Evolutionary conservation across 2,797 vertebrate species (phyloP).

Genomic region (Gymnopithys bicolor): DNA sequence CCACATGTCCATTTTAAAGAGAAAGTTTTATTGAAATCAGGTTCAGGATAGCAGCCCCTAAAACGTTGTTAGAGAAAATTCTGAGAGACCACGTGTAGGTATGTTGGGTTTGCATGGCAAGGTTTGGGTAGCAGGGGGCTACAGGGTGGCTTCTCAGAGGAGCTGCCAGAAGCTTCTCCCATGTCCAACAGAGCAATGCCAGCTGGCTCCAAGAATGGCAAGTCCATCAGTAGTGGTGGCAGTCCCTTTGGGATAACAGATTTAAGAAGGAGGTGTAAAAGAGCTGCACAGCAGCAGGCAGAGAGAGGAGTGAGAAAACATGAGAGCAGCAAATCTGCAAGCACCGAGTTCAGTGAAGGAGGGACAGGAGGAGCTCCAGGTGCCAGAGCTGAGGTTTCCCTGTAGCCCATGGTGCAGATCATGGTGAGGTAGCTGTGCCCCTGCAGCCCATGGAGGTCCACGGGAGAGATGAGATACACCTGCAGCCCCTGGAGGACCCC

Average conservation of each 20-base stretch:
- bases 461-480: not conserved
- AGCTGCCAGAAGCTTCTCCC: not conserved
- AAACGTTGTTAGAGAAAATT: not conserved
- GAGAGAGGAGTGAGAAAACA: not conserved
- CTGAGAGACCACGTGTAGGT: not conserved
- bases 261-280: not conserved
- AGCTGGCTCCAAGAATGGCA: not conserved
- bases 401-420: not conserved
- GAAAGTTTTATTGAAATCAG: not conserved
- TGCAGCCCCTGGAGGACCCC: not conserved
- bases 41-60: not conserved
- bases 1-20: not conserved
- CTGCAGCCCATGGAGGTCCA: not conserved
- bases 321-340: not conserved
- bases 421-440: not conserved
- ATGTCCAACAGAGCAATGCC: not conserved
- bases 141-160: not conserved
- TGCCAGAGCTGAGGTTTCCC: accelerated
- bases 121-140: not conserved
- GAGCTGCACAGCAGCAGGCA: not conserved
- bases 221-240: not conserved
- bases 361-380: not conserved
- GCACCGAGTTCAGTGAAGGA: not conserved
- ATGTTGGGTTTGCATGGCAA: not conserved
- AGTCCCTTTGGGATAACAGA: not conserved